Evolutionary conservation across 2,113 vertebrate genomes (phyloP).

Genomic region (Prochilodus magdalenae): DNA sequence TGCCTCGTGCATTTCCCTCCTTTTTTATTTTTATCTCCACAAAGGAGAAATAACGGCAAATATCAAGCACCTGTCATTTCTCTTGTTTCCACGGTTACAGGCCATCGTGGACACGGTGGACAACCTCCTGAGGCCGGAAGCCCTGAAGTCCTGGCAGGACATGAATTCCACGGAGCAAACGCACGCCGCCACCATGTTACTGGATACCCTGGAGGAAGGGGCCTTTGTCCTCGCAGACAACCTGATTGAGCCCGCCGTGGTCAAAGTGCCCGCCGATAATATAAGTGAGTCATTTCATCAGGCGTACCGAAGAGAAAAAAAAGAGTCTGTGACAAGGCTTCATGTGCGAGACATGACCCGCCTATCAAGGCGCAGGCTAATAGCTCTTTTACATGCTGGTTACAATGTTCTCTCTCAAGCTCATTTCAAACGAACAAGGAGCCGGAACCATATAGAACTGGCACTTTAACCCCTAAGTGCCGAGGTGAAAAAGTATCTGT

Average conservation of each 20-base stretch:
- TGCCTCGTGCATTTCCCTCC: conserved; percentile 56
- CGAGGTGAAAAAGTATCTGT: too few species aligned
- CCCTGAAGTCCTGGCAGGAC: conserved; percentile 96
- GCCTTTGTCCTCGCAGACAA: conserved; percentile 98
- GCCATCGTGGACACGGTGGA: conserved; percentile 98
- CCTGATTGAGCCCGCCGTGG: conserved; percentile 93
- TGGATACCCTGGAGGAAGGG: conserved; percentile 96
- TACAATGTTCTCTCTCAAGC: background rate
- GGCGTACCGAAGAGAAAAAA: conserved; percentile 28
- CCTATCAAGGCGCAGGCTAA: conserved; percentile 10
- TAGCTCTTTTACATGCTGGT: background rate
- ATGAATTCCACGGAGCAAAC: conserved; percentile 98
- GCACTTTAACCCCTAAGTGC: too few species aligned
- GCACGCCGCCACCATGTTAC: conserved; percentile 95
- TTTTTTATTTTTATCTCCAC: background rate
- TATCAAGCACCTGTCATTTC: conserved; percentile 64
- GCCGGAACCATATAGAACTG: background rate
- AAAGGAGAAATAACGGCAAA: conserved; percentile 28
- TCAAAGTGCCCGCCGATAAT: conserved; percentile 97
- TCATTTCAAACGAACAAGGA: background rate
- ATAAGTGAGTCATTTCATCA: conserved; percentile 84
- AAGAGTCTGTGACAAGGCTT: background rate
- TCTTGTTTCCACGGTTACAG: conserved; percentile 83
- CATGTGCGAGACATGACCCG: background rate
- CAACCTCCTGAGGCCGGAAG: conserved; percentile 95